Evolutionary conservation across 2,797 vertebrate species (phyloP).

Genomic region (Tolypeutes matacus): DNA sequence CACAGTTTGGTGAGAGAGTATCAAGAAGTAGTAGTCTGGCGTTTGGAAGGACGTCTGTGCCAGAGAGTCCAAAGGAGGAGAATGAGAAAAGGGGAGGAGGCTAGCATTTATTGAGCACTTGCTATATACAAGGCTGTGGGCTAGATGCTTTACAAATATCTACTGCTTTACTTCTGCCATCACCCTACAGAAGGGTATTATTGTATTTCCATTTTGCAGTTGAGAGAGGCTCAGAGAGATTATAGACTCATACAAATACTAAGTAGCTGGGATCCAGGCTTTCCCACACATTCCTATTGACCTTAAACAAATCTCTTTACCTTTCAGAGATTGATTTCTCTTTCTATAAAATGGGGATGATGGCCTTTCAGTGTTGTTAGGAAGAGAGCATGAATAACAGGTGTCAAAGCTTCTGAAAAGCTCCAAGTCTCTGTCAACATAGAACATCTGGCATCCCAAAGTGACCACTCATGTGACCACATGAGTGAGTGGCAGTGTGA

Average conservation of each 20-base stretch:
- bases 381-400: not conserved
- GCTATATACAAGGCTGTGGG: not conserved
- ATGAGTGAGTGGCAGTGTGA: not conserved
- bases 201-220: not conserved
- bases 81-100: not conserved
- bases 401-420: constrained; percentile 38
- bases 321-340: not conserved
- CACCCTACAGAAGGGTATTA: not conserved
- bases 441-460: not conserved
- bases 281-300: not conserved
- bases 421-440: not conserved
- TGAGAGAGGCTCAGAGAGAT: not conserved
- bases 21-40: not conserved
- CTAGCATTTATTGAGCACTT: not conserved
- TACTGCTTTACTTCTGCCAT: not conserved
- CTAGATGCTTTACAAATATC: not conserved
- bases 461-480: not conserved
- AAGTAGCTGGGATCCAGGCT: not conserved
- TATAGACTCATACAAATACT: not conserved
- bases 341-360: not conserved
- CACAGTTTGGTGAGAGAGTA: constrained; percentile 6
- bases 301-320: constrained; percentile 23
- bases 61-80: not conserved
- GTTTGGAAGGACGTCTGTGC: not conserved
- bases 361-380: not conserved